Conservation (phyloP, 2,113 vertebrate genomes). For the Nestor notabilis region DNA sequence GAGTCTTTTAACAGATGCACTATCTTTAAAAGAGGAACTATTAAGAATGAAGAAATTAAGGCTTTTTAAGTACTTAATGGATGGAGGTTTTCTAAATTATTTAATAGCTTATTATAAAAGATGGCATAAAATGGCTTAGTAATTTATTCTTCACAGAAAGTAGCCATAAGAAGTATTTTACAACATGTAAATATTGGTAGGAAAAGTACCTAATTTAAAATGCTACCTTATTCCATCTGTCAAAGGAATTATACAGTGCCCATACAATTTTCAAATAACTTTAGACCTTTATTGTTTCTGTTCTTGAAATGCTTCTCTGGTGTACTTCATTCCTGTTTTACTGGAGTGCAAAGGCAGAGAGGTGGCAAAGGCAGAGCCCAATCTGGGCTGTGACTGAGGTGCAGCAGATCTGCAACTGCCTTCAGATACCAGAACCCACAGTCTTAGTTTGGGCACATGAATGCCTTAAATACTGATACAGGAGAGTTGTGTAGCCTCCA, state of each 20-base stretch:
- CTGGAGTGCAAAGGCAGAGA: neutral
- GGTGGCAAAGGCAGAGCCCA: neutral
- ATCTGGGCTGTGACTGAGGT: fast-evolving
- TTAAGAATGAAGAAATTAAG: constrained; percentile 54
- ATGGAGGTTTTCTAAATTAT: constrained; percentile 45
- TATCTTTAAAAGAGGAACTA: neutral
- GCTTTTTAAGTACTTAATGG: constrained; percentile 65
- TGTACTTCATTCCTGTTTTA: neutral
- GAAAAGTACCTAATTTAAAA: constrained; percentile 22
- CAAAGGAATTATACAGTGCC: neutral
- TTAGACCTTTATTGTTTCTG: neutral
- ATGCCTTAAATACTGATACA: neutral
- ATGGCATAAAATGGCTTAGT: constrained; percentile 33
- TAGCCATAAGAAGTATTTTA: constrained; percentile 48
- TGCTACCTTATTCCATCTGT: neutral
- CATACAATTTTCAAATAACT: neutral
- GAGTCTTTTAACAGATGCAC: neutral
- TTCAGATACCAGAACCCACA: neutral
- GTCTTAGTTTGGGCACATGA: neutral
- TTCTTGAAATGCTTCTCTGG: neutral
- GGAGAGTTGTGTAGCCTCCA: neutral
- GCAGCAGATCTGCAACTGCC: neutral
- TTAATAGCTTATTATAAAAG: constrained; percentile 61
- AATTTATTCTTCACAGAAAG: constrained; percentile 54
- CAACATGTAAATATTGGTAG: constrained; percentile 30